Conservation (phyloP, 1,140 invertebrate species). For the Trinorchestia longiramus region DNA sequence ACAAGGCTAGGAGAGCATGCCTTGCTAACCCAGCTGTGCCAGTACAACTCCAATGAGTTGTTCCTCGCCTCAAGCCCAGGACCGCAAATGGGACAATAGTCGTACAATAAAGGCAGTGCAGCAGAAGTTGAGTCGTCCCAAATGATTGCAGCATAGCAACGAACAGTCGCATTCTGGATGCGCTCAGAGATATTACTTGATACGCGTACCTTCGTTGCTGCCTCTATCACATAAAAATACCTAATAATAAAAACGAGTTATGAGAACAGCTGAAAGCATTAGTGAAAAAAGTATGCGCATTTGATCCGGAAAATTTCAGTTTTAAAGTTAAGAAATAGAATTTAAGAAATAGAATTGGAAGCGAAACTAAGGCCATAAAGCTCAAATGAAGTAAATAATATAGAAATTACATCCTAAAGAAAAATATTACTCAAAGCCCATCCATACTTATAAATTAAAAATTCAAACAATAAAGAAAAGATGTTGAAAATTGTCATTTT, state of each 20-base stretch:
- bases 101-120: background rate
- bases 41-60: background rate
- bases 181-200: background rate
- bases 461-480: background rate
- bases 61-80: background rate
- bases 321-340: background rate
- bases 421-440: background rate
- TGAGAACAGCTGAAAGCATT: background rate
- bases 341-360: background rate
- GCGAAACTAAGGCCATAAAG: background rate
- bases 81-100: background rate
- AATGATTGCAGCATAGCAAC: background rate
- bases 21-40: background rate
- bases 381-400: background rate
- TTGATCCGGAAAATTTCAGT: background rate
- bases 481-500: background rate
- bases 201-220: background rate
- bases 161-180: background rate
- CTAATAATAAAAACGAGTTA: background rate
- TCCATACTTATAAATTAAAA: background rate
- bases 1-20: background rate
- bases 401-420: background rate
- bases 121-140: background rate
- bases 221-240: background rate
- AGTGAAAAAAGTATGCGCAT: background rate